phyloP scores from a whole-genome alignment of 2,888 invertebrate species.

The Plebejus anna region DNA sequence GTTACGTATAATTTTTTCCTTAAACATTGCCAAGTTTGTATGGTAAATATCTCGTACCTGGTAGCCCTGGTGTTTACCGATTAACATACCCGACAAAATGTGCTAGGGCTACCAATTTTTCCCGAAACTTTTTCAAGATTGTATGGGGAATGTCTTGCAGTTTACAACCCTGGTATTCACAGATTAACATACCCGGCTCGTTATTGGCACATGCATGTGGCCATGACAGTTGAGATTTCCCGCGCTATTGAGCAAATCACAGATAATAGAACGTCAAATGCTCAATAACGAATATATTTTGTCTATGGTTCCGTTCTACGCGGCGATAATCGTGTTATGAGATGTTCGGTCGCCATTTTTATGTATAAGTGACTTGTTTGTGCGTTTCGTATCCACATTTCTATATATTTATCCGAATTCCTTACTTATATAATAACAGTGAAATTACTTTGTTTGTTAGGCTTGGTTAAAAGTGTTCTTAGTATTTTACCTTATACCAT shows the following conservation, averaged over 20 bases:
- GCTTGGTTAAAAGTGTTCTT: background rate
- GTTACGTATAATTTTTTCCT: background rate
- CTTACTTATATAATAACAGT: background rate
- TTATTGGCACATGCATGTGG: slow-evolving; percentile 25
- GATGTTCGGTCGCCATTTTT: background rate
- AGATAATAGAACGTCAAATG: slow-evolving; percentile 26
- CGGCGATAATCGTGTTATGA: slow-evolving; percentile 15
- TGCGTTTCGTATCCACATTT: background rate
- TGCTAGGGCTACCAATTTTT: background rate
- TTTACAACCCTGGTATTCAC: background rate
- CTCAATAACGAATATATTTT: slow-evolving; percentile 23
- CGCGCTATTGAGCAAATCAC: slow-evolving; percentile 28
- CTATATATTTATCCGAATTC: background rate
- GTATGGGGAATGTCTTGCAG: background rate
- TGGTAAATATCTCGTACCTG: background rate
- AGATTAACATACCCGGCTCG: slow-evolving; percentile 26
- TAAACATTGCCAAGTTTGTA: background rate
- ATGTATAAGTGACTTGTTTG: background rate
- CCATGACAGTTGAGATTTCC: slow-evolving; percentile 24
- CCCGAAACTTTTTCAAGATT: background rate
- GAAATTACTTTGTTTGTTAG: background rate
- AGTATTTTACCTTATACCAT: background rate
- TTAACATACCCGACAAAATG: background rate
- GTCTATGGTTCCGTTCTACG: slow-evolving; percentile 17
- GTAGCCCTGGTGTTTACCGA: background rate